Evolutionary conservation across 2,888 invertebrate species (phyloP).

Genomic region (Stomorhina lunata): DNA sequence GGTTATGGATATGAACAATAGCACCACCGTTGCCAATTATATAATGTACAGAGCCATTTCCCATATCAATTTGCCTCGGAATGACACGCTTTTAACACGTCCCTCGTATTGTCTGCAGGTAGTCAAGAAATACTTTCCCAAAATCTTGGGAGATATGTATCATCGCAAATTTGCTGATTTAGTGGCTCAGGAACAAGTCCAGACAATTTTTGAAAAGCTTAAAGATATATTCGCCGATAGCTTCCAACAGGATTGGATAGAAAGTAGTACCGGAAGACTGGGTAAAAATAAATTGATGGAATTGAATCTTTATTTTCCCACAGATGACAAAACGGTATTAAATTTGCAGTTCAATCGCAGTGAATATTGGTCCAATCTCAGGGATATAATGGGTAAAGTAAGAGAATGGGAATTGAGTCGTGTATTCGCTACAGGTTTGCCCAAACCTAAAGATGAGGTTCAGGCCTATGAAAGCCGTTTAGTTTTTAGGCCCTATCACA

Average conservation of each 20-base stretch:
- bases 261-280: conserved; percentile 71
- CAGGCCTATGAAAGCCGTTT: conserved; percentile 73
- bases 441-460: conserved; percentile 69
- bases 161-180: conserved; percentile 68
- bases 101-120: conserved; percentile 67
- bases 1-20: conserved; percentile 71
- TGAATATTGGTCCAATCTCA: conserved; percentile 73
- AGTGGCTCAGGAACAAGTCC: conserved; percentile 67
- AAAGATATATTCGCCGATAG: conserved; percentile 69
- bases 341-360: conserved; percentile 61
- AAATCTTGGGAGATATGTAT: conserved; percentile 75
- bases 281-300: conserved; percentile 71
- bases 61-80: conserved; percentile 66
- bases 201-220: conserved; percentile 68
- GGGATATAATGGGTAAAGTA: conserved; percentile 67
- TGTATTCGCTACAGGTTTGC: conserved; percentile 68
- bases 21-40: conserved; percentile 74
- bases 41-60: conserved; percentile 76
- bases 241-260: conserved; percentile 72
- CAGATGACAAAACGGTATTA: conserved; percentile 61
- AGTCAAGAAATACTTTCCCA: conserved; percentile 72
- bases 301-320: conserved; percentile 68
- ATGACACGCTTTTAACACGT: conserved; percentile 57
- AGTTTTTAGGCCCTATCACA: conserved; percentile 71
- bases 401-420: conserved; percentile 66